A percentile compares a stretch with the other conserved stretches of the same genome.
Conservation (phyloP, 2,113 vertebrate species). For the Trichechus manatus region DNA sequence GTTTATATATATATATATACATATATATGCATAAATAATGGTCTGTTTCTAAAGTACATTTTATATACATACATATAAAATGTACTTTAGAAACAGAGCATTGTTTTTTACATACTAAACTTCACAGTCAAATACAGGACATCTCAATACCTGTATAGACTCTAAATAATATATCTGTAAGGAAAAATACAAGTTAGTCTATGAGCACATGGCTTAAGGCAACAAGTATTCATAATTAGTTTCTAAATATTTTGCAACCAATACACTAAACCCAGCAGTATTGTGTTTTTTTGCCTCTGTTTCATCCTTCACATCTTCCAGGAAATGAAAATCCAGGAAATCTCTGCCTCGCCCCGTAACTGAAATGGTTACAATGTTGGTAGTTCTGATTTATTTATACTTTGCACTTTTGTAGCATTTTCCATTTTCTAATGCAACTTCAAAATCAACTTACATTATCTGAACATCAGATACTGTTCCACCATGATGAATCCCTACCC, state of each 20-base stretch:
- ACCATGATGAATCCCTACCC: not conserved
- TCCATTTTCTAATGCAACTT: slow-evolving; percentile 67
- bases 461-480: slow-evolving; percentile 58
- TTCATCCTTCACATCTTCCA: slow-evolving; percentile 55
- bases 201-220: slow-evolving; percentile 36
- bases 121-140: slow-evolving; percentile 18
- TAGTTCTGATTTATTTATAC: slow-evolving; percentile 66
- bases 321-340: slow-evolving; percentile 75
- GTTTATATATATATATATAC: too few species aligned
- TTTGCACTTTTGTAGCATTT: slow-evolving; percentile 63
- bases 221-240: slow-evolving; percentile 69
- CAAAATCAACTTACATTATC: slow-evolving; percentile 61
- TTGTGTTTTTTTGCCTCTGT: slow-evolving; percentile 22
- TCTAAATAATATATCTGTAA: slow-evolving; percentile 61
- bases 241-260: slow-evolving; percentile 64
- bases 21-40: too few species aligned
- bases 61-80: not conserved
- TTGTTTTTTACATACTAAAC: slow-evolving; percentile 64
- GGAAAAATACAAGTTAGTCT: slow-evolving; percentile 55
- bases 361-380: slow-evolving; percentile 54
- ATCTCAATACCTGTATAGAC: slow-evolving; percentile 53
- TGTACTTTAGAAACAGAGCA: slow-evolving; percentile 35
- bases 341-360: slow-evolving; percentile 52
- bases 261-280: slow-evolving; percentile 18
- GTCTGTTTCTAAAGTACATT: too few species aligned